Percentiles rank a stretch among this genome's conserved stretches.
Conservation (phyloP, 2,888 invertebrate species). For the Unio delphinus region DNA sequence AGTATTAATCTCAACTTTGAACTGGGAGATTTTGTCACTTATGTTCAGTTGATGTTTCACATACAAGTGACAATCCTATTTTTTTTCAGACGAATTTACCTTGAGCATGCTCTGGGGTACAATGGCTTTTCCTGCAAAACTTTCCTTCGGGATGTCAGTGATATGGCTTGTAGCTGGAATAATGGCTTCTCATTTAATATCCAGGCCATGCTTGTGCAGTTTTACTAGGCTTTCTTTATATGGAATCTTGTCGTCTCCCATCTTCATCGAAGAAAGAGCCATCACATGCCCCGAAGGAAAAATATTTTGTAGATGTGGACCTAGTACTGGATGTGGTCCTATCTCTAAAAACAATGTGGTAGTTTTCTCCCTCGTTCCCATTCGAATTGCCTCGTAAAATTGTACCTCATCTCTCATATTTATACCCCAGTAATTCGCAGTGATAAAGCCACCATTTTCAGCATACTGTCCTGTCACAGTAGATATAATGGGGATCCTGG, state of each 20-base stretch:
- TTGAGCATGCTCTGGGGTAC: no score
- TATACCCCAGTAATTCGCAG: conserved; percentile 10
- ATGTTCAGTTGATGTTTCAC: no score
- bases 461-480: conserved; percentile 12
- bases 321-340: conserved; percentile 13
- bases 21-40: no score
- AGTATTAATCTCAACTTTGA: neutral
- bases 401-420: conserved; percentile 11
- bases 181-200: neutral
- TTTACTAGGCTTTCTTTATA: neutral
- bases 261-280: neutral
- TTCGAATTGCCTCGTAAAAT: conserved; percentile 7
- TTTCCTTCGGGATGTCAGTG: neutral
- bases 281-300: neutral
- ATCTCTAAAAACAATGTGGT: conserved; percentile 14
- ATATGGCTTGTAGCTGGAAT: neutral
- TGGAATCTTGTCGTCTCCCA: neutral
- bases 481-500: conserved; percentile 1
- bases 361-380: neutral
- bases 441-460: conserved; percentile 1
- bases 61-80: no score
- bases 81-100: no score
- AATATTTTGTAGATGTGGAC: conserved; percentile 8
- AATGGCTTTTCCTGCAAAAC: neutral
- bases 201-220: neutral